Evolutionary conservation across 64 coral and sea anemone species (phyloP).

Genomic region (Exaiptasia diaphana): DNA sequence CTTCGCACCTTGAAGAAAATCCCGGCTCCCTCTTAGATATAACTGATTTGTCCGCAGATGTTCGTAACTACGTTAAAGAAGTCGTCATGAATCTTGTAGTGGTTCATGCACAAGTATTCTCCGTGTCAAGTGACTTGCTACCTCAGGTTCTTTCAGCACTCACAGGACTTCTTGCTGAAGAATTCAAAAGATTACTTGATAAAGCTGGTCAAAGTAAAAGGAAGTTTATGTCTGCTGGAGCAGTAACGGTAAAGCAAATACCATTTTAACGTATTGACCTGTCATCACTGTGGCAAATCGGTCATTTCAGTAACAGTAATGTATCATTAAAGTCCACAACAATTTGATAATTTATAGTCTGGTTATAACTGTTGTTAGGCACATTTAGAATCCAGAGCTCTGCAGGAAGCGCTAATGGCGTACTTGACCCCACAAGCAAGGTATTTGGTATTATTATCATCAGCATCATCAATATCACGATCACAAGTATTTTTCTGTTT

Average conservation of each 20-base stretch:
- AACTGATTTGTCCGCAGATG: constrained; percentile 73
- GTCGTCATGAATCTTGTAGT: constrained; percentile 82
- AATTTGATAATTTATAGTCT: not conserved
- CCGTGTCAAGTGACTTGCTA: constrained; percentile 69
- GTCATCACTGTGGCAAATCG: too few relatives aligned
- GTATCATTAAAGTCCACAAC: not conserved
- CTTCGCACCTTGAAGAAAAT: too few relatives aligned
- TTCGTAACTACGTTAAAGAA: constrained; percentile 91
- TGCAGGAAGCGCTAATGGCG: constrained; percentile 68
- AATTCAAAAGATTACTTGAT: constrained; percentile 69
- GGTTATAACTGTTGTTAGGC: constrained; percentile 37
- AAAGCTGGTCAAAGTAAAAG: constrained; percentile 37
- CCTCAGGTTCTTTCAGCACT: constrained; percentile 68
- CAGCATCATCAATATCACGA: not conserved
- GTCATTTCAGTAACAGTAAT: not conserved
- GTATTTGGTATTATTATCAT: not conserved
- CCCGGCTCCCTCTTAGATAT: too few relatives aligned
- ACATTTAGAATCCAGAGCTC: constrained; percentile 72
- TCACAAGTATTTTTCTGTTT: not conserved
- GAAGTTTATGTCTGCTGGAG: constrained; percentile 80
- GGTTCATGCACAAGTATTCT: constrained; percentile 93
- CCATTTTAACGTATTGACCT: not conserved
- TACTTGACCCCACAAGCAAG: constrained; percentile 72
- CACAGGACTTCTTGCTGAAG: constrained; percentile 75
- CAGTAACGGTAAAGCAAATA: constrained; percentile 57